Evolutionary conservation across 2,113 vertebrate species (phyloP), one percentile per base, ranked within the genome.

Genomic region (Isichthys henryi): DNA sequence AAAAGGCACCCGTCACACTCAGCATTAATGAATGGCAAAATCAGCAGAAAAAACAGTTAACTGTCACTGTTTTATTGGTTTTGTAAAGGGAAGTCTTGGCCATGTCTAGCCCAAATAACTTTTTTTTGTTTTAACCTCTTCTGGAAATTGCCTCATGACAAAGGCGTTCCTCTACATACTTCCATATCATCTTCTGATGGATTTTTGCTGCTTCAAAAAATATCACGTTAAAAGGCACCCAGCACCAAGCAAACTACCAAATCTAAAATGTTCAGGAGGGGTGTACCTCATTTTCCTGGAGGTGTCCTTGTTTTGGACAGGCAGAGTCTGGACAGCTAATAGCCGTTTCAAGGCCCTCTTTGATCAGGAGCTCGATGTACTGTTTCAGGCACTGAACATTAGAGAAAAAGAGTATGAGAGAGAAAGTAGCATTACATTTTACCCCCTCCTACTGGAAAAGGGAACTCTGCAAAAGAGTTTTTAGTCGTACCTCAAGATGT

Each of bases 251-350:
- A 27, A 70, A 31, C 74, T 43, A 39, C 31, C 8, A 19, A 53
- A 35, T 87, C 3, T 87, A 27, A 53, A 56, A 87, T 31, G 49
- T 31, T 3, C 17, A 11, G 15, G 9, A 43, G 39, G 50, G 46
- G 3, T 21, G 62, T 96, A 97, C 98, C 97, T 99, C 98, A 53
- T 97, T 97, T 94, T 99, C 98, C 94, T 97, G 97, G 88, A 99
- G 94, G 93, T 96, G 97, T 92, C 98, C 98, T 95, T 96, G 95
- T 94, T 98, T 99, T 66, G 98, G 97, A 92, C 98, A 99, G 92
- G 97, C 96, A 84, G 98, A 98, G 93, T 99, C 98, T 2, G 98
- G 98, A 91, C 98, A 99, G 94, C 97, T 99, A 93, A 99, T 98
- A 7, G 97, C 97, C 86, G 97, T 98, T 96, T 99, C 98, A 89